Percentiles rank a stretch among this genome's conserved stretches.
phyloP scores from a whole-genome alignment of 2,113 vertebrate species.

The Nesogale talazaci region DNA sequence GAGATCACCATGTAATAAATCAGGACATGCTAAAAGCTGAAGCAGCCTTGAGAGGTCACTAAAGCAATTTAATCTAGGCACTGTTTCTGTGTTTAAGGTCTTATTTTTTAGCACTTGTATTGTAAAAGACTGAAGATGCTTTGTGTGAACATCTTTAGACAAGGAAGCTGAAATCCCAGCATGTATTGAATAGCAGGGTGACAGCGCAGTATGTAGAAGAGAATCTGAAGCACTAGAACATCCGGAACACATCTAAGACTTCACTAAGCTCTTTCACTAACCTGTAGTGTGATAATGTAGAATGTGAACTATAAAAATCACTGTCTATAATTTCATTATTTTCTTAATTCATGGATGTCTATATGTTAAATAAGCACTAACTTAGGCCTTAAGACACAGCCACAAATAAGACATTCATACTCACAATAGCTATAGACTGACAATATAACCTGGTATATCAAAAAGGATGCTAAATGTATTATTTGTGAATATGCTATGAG shows the following conservation, averaged over 20 bases:
- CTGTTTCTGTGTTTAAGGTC: background rate
- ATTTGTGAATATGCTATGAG: background rate
- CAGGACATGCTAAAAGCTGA: background rate
- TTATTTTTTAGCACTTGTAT: constrained; percentile 10
- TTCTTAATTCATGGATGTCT: background rate
- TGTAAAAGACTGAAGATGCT: background rate
- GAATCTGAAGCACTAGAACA: constrained; percentile 11
- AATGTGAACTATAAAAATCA: constrained; percentile 6
- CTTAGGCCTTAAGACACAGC: background rate
- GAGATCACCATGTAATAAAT: background rate
- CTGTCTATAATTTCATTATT: background rate
- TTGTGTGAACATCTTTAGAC: background rate
- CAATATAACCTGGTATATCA: background rate
- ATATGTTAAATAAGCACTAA: background rate
- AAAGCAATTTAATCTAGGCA: background rate
- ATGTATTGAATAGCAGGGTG: background rate
- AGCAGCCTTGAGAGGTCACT: background rate
- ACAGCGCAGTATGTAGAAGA: background rate
- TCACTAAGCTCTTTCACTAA: background rate
- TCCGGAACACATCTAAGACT: background rate
- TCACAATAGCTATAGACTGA: background rate
- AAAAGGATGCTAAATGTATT: background rate
- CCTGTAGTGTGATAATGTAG: background rate
- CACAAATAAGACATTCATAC: background rate
- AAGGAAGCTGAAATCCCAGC: background rate